phyloP scores from a whole-genome alignment of 64 coral and sea anemone genomes.

The Porites australiensis region DNA sequence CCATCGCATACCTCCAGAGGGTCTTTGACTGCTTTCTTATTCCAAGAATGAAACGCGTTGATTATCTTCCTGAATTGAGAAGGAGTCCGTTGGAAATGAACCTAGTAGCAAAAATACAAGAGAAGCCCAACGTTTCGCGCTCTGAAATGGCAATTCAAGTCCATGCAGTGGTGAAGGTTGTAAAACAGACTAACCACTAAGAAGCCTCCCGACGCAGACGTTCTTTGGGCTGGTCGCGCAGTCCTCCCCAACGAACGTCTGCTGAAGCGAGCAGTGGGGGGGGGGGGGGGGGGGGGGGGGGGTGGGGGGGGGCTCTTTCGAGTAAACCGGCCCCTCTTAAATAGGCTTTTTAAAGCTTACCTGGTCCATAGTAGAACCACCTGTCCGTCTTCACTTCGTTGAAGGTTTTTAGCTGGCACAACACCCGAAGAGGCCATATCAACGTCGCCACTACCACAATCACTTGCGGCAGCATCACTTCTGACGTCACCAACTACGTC shows the following conservation, averaged over 20 bases:
- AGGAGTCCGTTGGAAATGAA: constrained; percentile 62
- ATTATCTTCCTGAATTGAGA: constrained; percentile 71
- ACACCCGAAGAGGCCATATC: background rate
- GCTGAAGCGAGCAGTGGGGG: too few species aligned
- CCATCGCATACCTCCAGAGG: too few species aligned
- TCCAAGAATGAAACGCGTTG: constrained; percentile 69
- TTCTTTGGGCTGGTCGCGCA: too few species aligned
- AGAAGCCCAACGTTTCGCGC: too few species aligned
- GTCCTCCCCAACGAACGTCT: too few species aligned
- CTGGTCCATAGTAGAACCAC: constrained; percentile 73
- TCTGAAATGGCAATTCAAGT: too few species aligned
- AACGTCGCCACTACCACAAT: constrained; percentile 8
- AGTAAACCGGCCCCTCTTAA: too few species aligned
- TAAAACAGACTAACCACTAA: too few species aligned
- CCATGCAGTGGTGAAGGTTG: too few species aligned
- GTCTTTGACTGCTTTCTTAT: constrained; percentile 47
- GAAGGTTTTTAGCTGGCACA: constrained; percentile 63
- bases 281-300: too few species aligned
- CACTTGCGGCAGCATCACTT: constrained; percentile 28
- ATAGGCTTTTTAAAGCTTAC: constrained; percentile 7
- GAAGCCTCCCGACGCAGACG: too few species aligned
- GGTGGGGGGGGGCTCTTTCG: too few species aligned
- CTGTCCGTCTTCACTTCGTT: constrained; percentile 59
- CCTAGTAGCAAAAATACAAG: constrained; percentile 18
- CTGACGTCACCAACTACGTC: constrained; percentile 19